Evolutionary conservation across 2,888 invertebrate species (phyloP), one percentile per base, ranked within the genome.

Genomic region (Platerodrilus igneus): DNA sequence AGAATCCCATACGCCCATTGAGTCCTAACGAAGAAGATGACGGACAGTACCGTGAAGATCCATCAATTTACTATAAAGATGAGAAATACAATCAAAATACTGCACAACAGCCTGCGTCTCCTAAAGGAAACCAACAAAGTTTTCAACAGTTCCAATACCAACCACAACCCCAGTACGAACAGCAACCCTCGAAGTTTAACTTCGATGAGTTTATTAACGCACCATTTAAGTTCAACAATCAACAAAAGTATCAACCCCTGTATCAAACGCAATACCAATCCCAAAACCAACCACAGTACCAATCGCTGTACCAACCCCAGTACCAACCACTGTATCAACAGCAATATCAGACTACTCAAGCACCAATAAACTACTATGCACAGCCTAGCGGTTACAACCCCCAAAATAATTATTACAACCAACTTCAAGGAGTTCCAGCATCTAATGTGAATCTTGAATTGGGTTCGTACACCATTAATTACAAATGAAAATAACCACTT

Each of bases 1-100:
- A 74, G 45, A 59, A 68, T 38, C 69, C 51, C 9, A 32, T 25
- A 28, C 70, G 34, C n/a, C 52, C 54, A 11, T 25, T 54, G 15
- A 50, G 43, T 5, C 79, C 79, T 22, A 76, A 78, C 45, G 81
- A 84, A 59, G 79, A 86, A 57, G 89, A 89, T 58, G 89, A 89
- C 59, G 89, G 89, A 0, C 88, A 89, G 57, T 89, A 89, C 67
- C 74, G 86, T 27, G 89, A 89, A 61, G 88, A 89, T 63, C 89
- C 89, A 0, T 77, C 77, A 44, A 75, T 85, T 43, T 89, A 89
- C 69, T 83, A 85, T 64, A 77, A 78, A 50, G 79, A 83, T 58
- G 79, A 83, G 55, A 48, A 51, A 22, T 46, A 43, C 16, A 57
- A 57, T 37, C 53, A 57, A 11, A 67, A 49, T 55, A 58, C 8